Conservation (phyloP, 92 coral and sea anemone genomes). For the Pocillopora grandis region DNA sequence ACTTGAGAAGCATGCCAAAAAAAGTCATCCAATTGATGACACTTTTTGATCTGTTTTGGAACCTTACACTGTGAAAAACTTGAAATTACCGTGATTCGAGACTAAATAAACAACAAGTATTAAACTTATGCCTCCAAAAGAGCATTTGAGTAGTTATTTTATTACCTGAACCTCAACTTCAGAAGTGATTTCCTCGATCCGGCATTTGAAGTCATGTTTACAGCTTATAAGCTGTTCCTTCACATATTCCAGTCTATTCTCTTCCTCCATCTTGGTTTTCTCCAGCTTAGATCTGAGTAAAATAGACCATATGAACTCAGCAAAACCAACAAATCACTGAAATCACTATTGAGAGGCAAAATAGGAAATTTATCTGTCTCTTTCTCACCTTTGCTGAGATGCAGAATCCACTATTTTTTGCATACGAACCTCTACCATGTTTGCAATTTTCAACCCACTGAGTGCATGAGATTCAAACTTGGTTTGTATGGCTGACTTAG, state of each 20-base stretch:
- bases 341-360: neutral
- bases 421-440: conserved; percentile 69
- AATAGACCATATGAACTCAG: neutral
- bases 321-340: neutral
- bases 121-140: no score
- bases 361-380: neutral
- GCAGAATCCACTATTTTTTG: conserved; percentile 88
- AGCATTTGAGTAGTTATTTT: no score
- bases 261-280: conserved; percentile 76
- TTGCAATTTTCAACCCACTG: conserved; percentile 77
- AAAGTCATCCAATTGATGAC: no score
- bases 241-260: conserved; percentile 79
- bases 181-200: conserved; percentile 72
- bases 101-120: no score
- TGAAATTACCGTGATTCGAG: no score
- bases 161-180: conserved; percentile 85
- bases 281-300: conserved; percentile 61
- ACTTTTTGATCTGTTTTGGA: no score
- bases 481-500: conserved; percentile 95
- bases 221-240: conserved; percentile 86
- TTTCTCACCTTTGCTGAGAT: conserved; percentile 76
- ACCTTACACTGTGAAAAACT: no score
- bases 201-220: conserved; percentile 71
- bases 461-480: conserved; percentile 99
- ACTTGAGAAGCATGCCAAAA: no score